Percentiles rank a stretch among this genome's conserved stretches.
These are phyloP conservation scores for Otolemur garnettii DNA, from an alignment of 2,113 vertebrate genomes.

Conservation along the genomic window DNA sequence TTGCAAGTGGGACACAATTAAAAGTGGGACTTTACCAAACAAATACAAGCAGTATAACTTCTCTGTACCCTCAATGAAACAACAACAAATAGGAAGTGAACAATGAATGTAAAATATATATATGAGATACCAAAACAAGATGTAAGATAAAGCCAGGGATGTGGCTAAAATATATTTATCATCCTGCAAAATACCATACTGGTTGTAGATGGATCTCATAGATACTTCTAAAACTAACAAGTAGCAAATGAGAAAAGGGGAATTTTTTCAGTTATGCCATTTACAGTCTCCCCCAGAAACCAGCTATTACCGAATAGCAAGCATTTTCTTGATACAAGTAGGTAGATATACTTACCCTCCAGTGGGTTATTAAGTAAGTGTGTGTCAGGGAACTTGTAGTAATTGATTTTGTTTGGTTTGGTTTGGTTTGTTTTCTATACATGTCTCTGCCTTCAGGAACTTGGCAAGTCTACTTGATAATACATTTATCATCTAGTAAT, in stretches of 20 bases:
- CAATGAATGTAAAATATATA: background rate
- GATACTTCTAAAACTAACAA: constrained; percentile 21
- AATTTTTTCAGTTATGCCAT: background rate
- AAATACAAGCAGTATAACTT: too few species aligned
- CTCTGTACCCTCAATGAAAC: too few species aligned
- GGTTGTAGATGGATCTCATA: background rate
- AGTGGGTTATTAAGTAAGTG: background rate
- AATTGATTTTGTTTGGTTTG: background rate
- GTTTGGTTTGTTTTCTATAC: constrained; percentile 3
- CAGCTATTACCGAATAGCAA: background rate
- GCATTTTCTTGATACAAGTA: background rate
- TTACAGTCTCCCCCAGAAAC: background rate
- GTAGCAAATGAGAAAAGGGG: background rate
- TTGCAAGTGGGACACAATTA: too few species aligned
- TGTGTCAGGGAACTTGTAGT: background rate
- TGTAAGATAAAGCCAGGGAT: background rate
- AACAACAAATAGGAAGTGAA: background rate
- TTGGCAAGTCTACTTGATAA: background rate
- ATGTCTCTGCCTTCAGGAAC: constrained; percentile 12
- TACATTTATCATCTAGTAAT: constrained; percentile 43
- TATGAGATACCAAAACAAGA: background rate
- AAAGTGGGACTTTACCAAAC: too few species aligned
- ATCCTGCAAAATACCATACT: constrained; percentile 12
- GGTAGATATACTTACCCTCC: background rate
- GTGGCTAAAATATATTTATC: background rate